phyloP scores from a whole-genome alignment of 1,140 invertebrate species.

The Holcopasites calliopsidis region DNA sequence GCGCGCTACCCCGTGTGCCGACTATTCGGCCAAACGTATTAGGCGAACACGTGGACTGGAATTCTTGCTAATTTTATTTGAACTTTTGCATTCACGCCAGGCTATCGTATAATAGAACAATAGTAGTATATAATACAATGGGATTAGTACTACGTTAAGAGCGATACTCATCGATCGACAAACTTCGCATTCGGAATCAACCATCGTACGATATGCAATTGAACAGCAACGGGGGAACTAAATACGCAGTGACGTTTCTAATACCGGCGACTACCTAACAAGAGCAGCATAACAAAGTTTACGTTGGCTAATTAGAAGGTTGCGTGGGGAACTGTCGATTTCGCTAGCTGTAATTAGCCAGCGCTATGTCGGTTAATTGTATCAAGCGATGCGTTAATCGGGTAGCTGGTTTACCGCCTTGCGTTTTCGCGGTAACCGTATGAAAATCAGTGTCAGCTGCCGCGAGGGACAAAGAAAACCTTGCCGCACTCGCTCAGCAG shows the following conservation, averaged over 20 bases:
- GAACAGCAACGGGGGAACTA: not conserved
- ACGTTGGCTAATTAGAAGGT: slow-evolving; percentile 52
- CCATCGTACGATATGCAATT: not conserved
- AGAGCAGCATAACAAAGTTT: slow-evolving; percentile 42
- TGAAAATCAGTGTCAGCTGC: not conserved
- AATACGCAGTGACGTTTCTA: slow-evolving; percentile 8
- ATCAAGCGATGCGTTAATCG: slow-evolving; percentile 48
- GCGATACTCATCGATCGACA: no score
- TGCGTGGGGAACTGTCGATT: slow-evolving; percentile 57
- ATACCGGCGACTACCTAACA: slow-evolving; percentile 27
- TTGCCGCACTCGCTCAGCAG: no score
- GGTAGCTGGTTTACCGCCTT: not conserved
- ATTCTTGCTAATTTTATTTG: not conserved
- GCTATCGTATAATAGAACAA: no score
- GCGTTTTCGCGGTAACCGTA: not conserved
- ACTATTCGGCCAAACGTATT: not conserved
- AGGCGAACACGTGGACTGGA: no score
- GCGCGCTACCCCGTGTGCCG: not conserved
- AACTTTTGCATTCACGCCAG: no score
- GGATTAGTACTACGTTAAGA: no score
- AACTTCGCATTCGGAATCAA: not conserved
- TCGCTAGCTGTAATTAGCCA: slow-evolving; percentile 69
- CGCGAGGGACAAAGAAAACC: not conserved
- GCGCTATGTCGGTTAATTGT: slow-evolving; percentile 54
- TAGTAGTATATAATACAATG: no score